These are phyloP conservation scores for Diabrotica virgifera DNA, from an alignment of 1,140 invertebrate species.

Conservation along the genomic window DNA sequence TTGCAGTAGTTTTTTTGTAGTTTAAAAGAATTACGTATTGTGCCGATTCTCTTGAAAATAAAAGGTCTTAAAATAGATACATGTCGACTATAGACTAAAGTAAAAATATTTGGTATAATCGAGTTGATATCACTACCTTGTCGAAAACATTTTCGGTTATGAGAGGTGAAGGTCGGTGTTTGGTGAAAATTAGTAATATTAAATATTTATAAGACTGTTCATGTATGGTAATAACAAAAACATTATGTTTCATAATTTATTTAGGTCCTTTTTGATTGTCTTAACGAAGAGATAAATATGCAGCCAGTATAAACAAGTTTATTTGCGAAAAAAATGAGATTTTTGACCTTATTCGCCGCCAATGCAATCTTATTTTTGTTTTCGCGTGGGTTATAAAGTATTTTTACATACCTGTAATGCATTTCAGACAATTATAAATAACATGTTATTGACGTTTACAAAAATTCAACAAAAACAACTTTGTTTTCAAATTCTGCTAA, in stretches of 20 bases:
- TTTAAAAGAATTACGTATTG: background rate
- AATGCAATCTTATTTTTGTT: conserved; percentile 11
- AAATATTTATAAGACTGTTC: background rate
- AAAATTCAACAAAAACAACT: conserved; percentile 19
- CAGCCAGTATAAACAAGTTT: background rate
- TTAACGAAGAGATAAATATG: background rate
- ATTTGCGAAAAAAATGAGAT: conserved; percentile 1
- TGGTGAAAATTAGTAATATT: background rate
- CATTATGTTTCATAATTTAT: background rate
- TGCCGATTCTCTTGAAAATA: no score
- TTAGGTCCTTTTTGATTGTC: background rate
- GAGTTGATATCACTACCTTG: background rate
- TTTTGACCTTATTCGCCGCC: conserved; percentile 1
- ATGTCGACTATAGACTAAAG: background rate
- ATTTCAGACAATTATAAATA: conserved; percentile 18
- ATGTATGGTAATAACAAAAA: background rate
- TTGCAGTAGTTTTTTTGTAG: background rate
- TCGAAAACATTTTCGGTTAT: background rate
- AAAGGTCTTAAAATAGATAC: background rate
- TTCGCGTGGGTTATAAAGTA: background rate
- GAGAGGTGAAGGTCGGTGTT: background rate
- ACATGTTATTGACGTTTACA: conserved; percentile 19
- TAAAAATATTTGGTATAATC: background rate
- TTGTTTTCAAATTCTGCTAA: conserved; percentile 19
- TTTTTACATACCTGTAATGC: conserved; percentile 20